Evolutionary conservation across 2,797 vertebrate species (phyloP).

Genomic region (Chelmon rostratus): DNA sequence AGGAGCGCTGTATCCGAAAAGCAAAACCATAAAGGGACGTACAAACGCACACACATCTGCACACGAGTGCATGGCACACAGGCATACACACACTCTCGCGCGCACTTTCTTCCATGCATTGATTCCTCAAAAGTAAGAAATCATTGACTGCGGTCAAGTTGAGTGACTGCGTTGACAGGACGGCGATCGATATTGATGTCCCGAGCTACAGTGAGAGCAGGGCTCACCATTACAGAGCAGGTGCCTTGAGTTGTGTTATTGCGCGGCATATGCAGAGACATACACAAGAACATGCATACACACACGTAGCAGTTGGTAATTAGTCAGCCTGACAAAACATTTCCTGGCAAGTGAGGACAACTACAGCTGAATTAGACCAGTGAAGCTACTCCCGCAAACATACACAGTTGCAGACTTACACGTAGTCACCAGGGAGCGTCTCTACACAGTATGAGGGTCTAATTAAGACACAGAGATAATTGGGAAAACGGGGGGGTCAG

Average conservation of each 20-base stretch:
- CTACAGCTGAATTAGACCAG: conserved; percentile 74
- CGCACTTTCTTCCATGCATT: conserved; percentile 19
- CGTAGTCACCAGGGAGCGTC: conserved; percentile 71
- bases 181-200: conserved; percentile 71
- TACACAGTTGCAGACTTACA: conserved; percentile 62
- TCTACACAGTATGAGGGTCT: conserved; percentile 71
- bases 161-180: conserved; percentile 62
- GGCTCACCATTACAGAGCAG: conserved; percentile 44
- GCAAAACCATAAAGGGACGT: conserved; percentile 45
- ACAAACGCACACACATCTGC: conserved; percentile 5
- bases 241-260: conserved; percentile 58
- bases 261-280: conserved; percentile 16
- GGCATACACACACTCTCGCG: not conserved
- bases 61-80: conserved; percentile 16
- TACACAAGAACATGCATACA: conserved; percentile 7
- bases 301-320: conserved; percentile 67
- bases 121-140: conserved; percentile 73
- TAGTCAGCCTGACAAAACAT: conserved; percentile 81
- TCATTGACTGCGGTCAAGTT: conserved; percentile 67
- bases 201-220: conserved; percentile 49
- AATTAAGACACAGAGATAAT: conserved; percentile 85
- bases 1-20: conserved; percentile 39
- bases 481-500: conserved; percentile 53
- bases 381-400: conserved; percentile 69
- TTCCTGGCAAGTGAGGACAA: conserved; percentile 78